Base-by-base conservation (phyloP, 2,113 vertebrate genomes). In the Nerophis lumbriciformis region DNA sequence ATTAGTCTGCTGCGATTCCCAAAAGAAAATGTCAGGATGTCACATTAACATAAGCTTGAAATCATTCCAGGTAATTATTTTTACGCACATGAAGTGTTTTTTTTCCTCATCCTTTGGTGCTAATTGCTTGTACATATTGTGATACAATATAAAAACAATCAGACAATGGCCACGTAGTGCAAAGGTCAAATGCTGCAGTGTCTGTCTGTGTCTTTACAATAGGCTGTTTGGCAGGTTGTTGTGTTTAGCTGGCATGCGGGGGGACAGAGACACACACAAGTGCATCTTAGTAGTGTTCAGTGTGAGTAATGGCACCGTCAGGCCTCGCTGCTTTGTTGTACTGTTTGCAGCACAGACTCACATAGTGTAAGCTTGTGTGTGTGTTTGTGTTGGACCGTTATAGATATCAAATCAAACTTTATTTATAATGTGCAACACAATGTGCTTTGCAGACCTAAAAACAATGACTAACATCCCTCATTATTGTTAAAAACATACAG, bases 311-410 rank as follows among this genome's bases (percentile, higher is more conserved):
- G 11, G 28, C 39, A 50, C 48, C 51, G 45, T 49, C 2, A 1
- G 61, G 53, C 59, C 63, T 56, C 56, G 54, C 14, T 70, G 67
- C 63, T 36, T 57, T 48, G 19, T 0, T 8, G 57, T 42, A 14
- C 6, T 59, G 63, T 28, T 68, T 71, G 49, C 44, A 28, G 45
- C 63, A 16, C 15, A 63, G 42, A 70, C 37, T 59, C 38, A 54
- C 55, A 44, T 47, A 48, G 42, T 16, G 21, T n/a, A 9, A 8
- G 35, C 5, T 9, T 15, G 45, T 39, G 5, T 9, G 5, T 28
- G 45, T 38, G 8, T 14, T 14, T 72, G 56, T 47, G 9, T 7
- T 7, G 21, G 19, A 8, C 5, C 28, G 48, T 61, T 71, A 66
- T 65, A 70, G 71, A 75, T 28, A 28, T 28, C 28, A 28, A 28